phyloP scores from a whole-genome alignment of 2,113 vertebrate species.

The Lamprologus tigripictilis region DNA sequence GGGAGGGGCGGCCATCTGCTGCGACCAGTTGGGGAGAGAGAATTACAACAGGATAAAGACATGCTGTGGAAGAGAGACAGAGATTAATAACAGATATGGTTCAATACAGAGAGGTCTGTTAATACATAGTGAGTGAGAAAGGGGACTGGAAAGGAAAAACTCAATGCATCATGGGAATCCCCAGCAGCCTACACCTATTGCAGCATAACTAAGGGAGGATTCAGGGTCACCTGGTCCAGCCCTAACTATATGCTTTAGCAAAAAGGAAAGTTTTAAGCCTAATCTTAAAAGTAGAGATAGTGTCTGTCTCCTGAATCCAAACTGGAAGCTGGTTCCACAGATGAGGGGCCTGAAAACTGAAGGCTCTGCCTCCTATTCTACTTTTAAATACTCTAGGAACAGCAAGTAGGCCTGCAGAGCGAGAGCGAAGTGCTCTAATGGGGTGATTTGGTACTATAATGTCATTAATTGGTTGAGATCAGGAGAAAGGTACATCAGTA shows the following conservation, averaged over 20 bases:
- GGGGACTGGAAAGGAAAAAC: not conserved
- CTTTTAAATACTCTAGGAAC: not conserved
- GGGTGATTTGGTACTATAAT: accelerated
- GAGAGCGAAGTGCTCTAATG: accelerated
- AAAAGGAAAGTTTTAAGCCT: accelerated
- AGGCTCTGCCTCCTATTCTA: not conserved
- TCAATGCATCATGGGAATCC: not conserved
- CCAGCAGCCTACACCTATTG: accelerated
- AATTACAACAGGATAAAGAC: no score
- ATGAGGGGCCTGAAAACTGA: not conserved
- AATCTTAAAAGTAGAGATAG: not conserved
- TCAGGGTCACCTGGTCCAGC: not conserved
- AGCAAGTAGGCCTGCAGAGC: accelerated
- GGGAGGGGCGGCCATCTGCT: no score
- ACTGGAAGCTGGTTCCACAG: not conserved
- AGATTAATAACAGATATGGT: accelerated
- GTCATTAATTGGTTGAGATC: not conserved
- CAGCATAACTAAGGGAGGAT: not conserved
- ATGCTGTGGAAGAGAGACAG: no score
- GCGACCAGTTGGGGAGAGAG: no score
- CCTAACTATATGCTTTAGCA: accelerated
- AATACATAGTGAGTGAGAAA: not conserved
- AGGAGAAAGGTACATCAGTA: not conserved
- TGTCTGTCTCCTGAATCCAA: not conserved
- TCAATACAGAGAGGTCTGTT: accelerated